Conservation (phyloP, 2,113 vertebrate genomes). For the Uria lomvia region DNA sequence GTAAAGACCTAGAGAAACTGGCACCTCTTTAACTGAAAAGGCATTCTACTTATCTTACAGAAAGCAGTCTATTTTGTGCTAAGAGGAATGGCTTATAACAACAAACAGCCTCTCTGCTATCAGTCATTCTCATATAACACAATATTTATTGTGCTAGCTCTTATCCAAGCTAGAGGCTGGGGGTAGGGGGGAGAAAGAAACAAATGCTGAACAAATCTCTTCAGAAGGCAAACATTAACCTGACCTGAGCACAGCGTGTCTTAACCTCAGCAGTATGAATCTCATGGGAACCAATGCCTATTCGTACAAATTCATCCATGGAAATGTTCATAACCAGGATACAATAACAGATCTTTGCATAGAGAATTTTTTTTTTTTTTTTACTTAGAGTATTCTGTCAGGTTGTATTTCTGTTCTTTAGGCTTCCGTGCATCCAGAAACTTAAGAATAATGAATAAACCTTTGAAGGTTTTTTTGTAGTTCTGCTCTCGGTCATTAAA, state of each 20-base stretch:
- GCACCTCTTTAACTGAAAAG: neutral
- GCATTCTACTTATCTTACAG: neutral
- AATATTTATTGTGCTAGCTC: neutral
- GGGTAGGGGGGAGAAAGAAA: neutral
- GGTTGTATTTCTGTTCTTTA: neutral
- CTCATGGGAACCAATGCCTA: neutral
- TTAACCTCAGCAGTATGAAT: neutral
- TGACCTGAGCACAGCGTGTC: neutral
- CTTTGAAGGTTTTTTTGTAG: neutral
- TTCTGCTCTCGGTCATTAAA: neutral
- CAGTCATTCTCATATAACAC: neutral
- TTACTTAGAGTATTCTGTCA: neutral
- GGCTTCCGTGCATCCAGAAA: neutral
- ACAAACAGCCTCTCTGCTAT: neutral
- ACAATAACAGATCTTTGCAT: neutral
- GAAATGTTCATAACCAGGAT: neutral
- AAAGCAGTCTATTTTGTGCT: slow-evolving; percentile 4
- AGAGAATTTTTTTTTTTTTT: neutral
- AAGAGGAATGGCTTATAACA: neutral
- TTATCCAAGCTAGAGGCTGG: neutral
- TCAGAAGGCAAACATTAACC: neutral
- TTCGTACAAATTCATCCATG: neutral
- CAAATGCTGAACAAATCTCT: neutral
- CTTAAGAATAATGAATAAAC: neutral
- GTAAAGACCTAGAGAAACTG: neutral